These are phyloP conservation scores for Bolborhynchus lineola DNA, from an alignment of 2,113 vertebrate genomes.

Conservation along the genomic window DNA sequence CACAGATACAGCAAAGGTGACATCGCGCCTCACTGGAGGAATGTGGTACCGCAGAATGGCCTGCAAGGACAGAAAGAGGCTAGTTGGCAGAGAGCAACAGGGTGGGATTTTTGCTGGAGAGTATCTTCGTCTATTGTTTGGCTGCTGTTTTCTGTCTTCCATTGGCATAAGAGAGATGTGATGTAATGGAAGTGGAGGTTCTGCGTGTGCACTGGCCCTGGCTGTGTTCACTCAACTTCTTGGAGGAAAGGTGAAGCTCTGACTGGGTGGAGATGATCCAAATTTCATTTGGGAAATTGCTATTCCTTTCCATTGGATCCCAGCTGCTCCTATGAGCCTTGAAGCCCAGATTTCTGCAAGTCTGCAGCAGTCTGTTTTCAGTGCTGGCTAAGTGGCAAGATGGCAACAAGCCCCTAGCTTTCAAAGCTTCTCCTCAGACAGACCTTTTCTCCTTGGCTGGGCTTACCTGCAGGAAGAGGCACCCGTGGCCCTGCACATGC, in stretches of 20 bases:
- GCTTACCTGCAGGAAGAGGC: slow-evolving; percentile 53
- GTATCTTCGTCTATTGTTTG: not conserved
- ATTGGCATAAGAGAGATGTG: not conserved
- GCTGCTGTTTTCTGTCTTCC: not conserved
- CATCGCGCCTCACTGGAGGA: not conserved
- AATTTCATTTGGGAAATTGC: not conserved
- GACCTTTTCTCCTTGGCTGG: not conserved
- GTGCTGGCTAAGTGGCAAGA: not conserved
- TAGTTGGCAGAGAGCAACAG: not conserved
- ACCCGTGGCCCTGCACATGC: not conserved
- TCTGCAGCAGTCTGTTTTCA: not conserved
- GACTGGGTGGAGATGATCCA: not conserved
- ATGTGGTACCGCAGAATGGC: slow-evolving; percentile 34
- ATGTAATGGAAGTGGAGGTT: not conserved
- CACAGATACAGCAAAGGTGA: not conserved
- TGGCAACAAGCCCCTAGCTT: not conserved
- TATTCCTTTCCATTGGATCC: not conserved
- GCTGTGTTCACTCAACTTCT: not conserved
- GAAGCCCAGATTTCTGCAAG: not conserved
- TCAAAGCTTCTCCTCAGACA: not conserved
- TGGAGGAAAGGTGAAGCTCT: not conserved
- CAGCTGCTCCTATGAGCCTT: not conserved
- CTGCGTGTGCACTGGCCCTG: not conserved
- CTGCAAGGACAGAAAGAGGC: not conserved
- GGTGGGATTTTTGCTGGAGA: not conserved